A percentile compares a stretch with the other conserved stretches of the same genome.
phyloP scores from a whole-genome alignment of 2,113 vertebrate species.

The Anhinga rufa region DNA sequence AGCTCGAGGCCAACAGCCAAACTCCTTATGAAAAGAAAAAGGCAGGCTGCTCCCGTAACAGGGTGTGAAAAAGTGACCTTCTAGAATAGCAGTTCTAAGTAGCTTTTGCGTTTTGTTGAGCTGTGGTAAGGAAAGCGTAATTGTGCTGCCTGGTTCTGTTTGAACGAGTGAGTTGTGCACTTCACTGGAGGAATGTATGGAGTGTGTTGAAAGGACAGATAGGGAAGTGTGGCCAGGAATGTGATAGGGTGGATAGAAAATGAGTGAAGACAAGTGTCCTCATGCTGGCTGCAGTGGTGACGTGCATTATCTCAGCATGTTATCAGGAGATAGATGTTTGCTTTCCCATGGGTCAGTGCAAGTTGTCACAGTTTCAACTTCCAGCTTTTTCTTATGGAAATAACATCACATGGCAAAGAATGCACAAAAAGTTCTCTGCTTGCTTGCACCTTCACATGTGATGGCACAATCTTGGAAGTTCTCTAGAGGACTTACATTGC shows the following conservation, averaged over 20 bases:
- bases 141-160: background rate
- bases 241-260: conserved; percentile 40
- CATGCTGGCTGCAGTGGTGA: conserved; percentile 40
- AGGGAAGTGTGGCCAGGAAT: conserved; percentile 41
- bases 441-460: background rate
- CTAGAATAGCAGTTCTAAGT: background rate
- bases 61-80: conserved; percentile 1
- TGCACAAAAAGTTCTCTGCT: background rate
- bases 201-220: conserved; percentile 55
- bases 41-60: background rate
- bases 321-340: conserved; percentile 49
- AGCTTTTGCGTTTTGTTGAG: background rate
- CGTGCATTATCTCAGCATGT: conserved; percentile 7
- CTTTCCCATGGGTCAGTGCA: conserved; percentile 12
- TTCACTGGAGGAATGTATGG: conserved; percentile 13
- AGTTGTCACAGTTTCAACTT: conserved; percentile 43
- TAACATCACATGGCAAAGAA: conserved; percentile 7
- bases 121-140: background rate
- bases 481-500: background rate
- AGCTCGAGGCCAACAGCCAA: background rate
- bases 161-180: background rate
- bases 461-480: background rate
- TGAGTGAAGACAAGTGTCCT: conserved; percentile 57
- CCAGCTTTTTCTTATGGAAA: conserved; percentile 48
- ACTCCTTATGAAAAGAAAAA: background rate